A percentile compares a stretch with the other conserved stretches of the same genome.
Evolutionary conservation across 1,140 invertebrate species (phyloP).

Genomic region (Eciton burchellii): DNA sequence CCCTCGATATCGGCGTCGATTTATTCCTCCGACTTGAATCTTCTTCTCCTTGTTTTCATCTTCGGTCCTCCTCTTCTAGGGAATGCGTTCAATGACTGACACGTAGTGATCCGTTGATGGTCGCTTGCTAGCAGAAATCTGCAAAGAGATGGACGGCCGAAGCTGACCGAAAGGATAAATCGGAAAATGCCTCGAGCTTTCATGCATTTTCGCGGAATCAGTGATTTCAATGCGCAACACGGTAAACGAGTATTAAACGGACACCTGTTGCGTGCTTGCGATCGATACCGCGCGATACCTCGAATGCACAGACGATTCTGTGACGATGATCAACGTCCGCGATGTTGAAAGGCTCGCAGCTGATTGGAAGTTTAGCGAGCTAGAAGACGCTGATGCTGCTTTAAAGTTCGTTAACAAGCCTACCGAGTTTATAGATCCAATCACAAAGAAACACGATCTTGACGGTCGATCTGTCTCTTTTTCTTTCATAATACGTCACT

Average conservation of each 20-base stretch:
- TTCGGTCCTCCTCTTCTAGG: no score
- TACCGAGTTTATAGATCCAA: neutral
- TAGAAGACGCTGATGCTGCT: neutral
- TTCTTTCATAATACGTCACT: no score
- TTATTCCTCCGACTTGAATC: no score
- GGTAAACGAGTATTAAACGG: slow-evolving; percentile 28
- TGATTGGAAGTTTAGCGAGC: neutral
- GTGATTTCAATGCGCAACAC: slow-evolving; percentile 19
- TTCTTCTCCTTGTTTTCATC: no score
- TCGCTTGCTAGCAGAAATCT: no score
- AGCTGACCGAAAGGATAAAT: no score
- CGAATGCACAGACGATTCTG: neutral
- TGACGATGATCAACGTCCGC: neutral
- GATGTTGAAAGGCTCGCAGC: neutral
- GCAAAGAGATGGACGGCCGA: no score
- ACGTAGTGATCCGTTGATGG: no score
- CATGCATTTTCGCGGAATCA: neutral
- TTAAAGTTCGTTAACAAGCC: neutral
- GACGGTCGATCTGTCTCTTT: no score
- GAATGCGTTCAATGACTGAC: no score
- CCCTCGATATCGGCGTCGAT: no score
- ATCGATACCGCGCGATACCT: slow-evolving; percentile 34
- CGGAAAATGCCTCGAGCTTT: no score
- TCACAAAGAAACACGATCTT: neutral
- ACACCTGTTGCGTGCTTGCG: slow-evolving; percentile 44